Percentiles rank a stretch among this genome's conserved stretches.
Conservation (phyloP, 2,797 vertebrate species). For the Octomys mimax region DNA sequence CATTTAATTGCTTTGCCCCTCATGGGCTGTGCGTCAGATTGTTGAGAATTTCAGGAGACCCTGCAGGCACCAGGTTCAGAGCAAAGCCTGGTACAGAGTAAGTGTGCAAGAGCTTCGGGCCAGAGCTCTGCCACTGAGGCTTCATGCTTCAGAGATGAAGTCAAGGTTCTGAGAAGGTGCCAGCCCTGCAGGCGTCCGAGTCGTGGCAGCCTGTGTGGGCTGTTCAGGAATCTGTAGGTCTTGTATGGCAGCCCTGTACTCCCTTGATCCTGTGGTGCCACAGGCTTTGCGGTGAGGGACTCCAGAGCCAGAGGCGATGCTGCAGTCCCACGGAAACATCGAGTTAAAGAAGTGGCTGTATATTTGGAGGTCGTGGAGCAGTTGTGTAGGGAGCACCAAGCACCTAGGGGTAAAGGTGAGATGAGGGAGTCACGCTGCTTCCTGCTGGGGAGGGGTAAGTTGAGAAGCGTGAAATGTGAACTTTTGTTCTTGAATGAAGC, state of each 20-base stretch:
- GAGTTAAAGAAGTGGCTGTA: background rate
- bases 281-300: background rate
- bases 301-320: background rate
- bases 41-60: background rate
- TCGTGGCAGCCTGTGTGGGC: background rate
- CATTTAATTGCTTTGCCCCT: background rate
- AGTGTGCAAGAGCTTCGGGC: accelerated
- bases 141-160: background rate
- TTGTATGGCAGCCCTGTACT: background rate
- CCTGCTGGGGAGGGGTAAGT: background rate
- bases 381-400: background rate
- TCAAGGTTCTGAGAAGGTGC: background rate
- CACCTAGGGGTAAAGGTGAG: background rate
- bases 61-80: accelerated
- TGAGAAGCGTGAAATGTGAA: background rate
- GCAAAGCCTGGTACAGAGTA: background rate
- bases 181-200: background rate
- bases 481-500: background rate
- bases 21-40: background rate
- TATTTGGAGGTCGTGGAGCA: background rate
- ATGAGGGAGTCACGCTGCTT: background rate
- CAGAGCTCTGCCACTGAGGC: background rate
- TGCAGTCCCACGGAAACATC: background rate
- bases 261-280: background rate
- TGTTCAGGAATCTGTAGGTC: accelerated